Conservation (phyloP, 2,113 vertebrate genomes). For the Rattus rattus region DNA sequence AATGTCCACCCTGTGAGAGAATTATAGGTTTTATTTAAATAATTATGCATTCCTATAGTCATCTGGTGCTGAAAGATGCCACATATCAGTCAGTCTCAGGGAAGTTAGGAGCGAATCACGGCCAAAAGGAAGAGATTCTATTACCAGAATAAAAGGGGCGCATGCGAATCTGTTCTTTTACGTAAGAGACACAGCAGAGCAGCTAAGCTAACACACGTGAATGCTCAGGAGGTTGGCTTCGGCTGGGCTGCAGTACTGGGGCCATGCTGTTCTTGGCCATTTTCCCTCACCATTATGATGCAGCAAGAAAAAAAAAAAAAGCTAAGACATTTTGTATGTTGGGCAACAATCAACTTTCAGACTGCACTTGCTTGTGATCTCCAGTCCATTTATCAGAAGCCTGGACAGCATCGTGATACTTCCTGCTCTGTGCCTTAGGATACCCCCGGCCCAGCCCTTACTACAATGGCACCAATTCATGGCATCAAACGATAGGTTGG, state of each 20-base stretch:
- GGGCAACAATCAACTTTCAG: background rate
- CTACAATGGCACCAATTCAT: background rate
- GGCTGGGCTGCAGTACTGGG: rapidly evolving
- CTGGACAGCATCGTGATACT: background rate
- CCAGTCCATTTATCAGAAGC: background rate
- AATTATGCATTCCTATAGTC: background rate
- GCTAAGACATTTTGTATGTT: background rate
- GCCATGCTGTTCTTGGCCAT: background rate
- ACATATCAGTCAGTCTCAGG: background rate
- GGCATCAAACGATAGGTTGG: background rate
- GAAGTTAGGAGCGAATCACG: background rate
- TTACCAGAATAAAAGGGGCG: background rate
- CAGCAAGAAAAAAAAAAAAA: rapidly evolving
- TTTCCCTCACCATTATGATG: background rate
- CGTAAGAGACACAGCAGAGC: too few species aligned
- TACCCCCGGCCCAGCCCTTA: background rate
- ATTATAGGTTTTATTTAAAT: background rate
- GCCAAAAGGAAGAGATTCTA: background rate
- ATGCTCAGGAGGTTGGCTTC: background rate
- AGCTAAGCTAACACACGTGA: background rate
- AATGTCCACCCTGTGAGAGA: background rate
- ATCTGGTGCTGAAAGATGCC: background rate
- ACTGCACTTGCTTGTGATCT: background rate
- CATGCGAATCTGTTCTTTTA: too few species aligned
- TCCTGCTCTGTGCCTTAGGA: background rate